phyloP scores from a whole-genome alignment of 2,888 invertebrate species.

The Vesta saturnalis region DNA sequence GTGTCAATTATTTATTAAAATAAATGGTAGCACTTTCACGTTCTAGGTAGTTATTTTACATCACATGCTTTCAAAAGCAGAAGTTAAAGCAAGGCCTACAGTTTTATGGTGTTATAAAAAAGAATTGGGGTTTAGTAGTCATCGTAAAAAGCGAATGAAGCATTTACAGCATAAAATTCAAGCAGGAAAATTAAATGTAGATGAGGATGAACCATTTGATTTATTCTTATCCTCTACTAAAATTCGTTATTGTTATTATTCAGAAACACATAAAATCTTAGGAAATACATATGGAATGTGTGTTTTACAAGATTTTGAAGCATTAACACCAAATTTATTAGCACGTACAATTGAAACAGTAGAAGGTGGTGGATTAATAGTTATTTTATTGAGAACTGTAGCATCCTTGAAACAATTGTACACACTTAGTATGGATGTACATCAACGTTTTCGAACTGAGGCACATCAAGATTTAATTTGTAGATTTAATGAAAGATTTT shows the following conservation, averaged over 20 bases:
- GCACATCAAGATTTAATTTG: conserved; percentile 91
- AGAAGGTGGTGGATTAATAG: conserved; percentile 83
- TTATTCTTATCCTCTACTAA: conserved; percentile 95
- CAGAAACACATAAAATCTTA: conserved; percentile 96
- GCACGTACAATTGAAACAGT: conserved; percentile 98
- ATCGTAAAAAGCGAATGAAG: conserved; percentile 93
- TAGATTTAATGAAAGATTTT: conserved; percentile 95
- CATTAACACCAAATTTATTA: conserved; percentile 94
- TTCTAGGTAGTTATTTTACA: conserved; percentile 92
- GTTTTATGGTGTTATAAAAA: conserved; percentile 99
- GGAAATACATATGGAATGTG: conserved; percentile 92
- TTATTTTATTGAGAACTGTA: conserved; percentile 86
- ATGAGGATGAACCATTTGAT: conserved; percentile 97
- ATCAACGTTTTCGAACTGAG: conserved; percentile 94
- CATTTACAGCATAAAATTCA: conserved; percentile 84
- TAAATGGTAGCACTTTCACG: not conserved
- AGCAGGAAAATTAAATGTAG: conserved; percentile 86
- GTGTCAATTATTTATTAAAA: not conserved
- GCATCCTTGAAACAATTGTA: conserved; percentile 92
- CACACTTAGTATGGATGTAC: conserved; percentile 98
- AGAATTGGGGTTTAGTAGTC: conserved; percentile 70
- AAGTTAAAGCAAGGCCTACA: conserved; percentile 90
- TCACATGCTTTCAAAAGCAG: conserved; percentile 96
- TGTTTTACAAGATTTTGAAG: conserved; percentile 90
- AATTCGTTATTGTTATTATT: conserved; percentile 97